Evolutionary conservation across 1,140 invertebrate species (phyloP).

Genomic region (Rhagoletis zephyria): DNA sequence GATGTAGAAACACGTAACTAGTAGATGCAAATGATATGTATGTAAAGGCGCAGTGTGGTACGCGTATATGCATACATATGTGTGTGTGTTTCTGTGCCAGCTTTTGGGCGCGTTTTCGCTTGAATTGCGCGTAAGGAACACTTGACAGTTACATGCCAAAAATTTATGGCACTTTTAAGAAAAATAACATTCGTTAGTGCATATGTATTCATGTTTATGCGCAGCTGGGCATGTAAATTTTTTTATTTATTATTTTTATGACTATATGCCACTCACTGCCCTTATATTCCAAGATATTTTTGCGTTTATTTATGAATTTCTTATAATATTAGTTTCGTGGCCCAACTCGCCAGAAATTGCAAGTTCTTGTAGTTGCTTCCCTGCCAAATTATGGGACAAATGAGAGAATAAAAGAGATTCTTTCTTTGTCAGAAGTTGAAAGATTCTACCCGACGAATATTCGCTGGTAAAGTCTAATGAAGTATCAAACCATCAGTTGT

Average conservation of each 20-base stretch:
- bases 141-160: conserved; percentile 32
- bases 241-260: not conserved
- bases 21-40: too few species aligned
- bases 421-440: too few species aligned
- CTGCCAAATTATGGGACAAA: too few species aligned
- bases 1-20: conserved; percentile 24
- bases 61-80: not conserved
- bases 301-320: conserved; percentile 3
- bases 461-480: too few species aligned
- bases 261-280: not conserved
- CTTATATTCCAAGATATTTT: not conserved
- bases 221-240: too few species aligned
- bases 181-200: not conserved
- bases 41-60: not conserved
- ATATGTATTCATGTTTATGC: not conserved
- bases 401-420: too few species aligned
- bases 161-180: not conserved
- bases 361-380: too few species aligned
- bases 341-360: too few species aligned
- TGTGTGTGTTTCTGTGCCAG: not conserved
- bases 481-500: too few species aligned
- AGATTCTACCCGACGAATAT: too few species aligned
- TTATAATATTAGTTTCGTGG: too few species aligned
- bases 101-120: conserved; percentile 22
- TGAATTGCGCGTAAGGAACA: not conserved